phyloP scores from a whole-genome alignment of 2,888 invertebrate genomes.

The Eupithecia dodoneata region DNA sequence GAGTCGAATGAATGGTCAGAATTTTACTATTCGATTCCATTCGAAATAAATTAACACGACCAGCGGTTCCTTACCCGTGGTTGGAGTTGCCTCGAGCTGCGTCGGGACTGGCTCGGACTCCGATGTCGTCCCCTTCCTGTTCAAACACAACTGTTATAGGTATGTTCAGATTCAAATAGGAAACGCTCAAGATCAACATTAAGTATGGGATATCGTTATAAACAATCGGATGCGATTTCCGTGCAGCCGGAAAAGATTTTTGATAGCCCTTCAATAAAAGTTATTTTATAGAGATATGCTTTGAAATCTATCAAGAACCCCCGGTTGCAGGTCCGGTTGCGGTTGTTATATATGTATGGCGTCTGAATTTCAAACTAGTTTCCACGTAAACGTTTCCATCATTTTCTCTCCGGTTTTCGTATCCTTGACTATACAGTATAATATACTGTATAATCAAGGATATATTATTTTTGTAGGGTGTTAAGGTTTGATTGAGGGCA shows the following conservation, averaged over 20 bases:
- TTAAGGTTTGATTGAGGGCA: neutral
- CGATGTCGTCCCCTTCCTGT: slow-evolving; percentile 72
- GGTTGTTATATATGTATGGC: neutral
- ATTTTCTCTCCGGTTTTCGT: neutral
- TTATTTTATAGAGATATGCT: neutral
- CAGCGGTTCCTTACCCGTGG: slow-evolving; percentile 58
- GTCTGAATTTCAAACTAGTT: neutral
- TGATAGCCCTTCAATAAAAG: neutral
- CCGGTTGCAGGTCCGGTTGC: too few relatives aligned
- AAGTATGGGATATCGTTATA: neutral
- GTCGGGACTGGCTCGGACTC: slow-evolving; percentile 74
- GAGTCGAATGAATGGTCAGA: too few relatives aligned
- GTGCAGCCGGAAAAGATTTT: neutral
- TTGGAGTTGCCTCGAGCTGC: slow-evolving; percentile 67
- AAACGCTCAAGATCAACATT: neutral
- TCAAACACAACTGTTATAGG: slow-evolving; percentile 10
- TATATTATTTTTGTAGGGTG: too few relatives aligned
- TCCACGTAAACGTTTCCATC: neutral
- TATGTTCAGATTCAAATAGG: neutral
- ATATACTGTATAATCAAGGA: too few relatives aligned
- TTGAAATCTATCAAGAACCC: neutral
- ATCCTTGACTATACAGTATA: neutral
- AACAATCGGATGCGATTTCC: neutral
- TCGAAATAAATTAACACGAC: neutral
- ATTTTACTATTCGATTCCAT: neutral